These are phyloP conservation scores for Drosophila santomea DNA, from an alignment of 1,140 invertebrate genomes.

Conservation along the genomic window DNA sequence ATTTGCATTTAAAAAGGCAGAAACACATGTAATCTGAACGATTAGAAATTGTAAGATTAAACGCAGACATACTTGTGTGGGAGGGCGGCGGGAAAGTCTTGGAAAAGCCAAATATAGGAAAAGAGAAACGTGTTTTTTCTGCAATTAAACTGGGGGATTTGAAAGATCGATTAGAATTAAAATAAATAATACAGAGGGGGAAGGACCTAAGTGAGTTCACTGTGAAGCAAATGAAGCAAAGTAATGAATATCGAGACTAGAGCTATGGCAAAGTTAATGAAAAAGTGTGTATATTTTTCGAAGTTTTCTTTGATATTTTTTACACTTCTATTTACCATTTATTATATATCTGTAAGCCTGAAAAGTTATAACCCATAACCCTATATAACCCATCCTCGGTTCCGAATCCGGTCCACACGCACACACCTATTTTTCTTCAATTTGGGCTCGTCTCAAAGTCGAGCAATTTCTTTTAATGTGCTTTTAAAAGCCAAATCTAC, in stretches of 20 bases:
- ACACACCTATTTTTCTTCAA: slow-evolving; percentile 56
- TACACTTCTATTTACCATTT: too few species aligned
- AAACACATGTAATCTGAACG: slow-evolving; percentile 80
- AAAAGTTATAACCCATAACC: not conserved
- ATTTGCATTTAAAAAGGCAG: slow-evolving; percentile 80
- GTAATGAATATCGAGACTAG: not conserved
- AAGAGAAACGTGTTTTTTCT: not conserved
- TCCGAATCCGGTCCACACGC: not conserved
- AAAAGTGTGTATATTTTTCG: too few species aligned
- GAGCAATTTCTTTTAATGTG: slow-evolving; percentile 76
- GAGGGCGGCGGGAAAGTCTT: slow-evolving; percentile 5
- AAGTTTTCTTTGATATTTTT: not conserved
- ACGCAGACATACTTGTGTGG: slow-evolving; percentile 4
- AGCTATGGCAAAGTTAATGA: not conserved
- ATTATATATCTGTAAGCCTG: too few species aligned
- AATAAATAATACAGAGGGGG: not conserved
- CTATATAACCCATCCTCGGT: not conserved
- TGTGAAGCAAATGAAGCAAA: not conserved
- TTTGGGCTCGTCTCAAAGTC: slow-evolving; percentile 42
- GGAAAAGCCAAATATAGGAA: slow-evolving; percentile 5
- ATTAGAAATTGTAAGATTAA: slow-evolving; percentile 76
- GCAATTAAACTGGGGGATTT: slow-evolving; percentile 9
- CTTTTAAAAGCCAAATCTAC: slow-evolving; percentile 80
- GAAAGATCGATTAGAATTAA: slow-evolving; percentile 5
- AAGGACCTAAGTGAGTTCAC: not conserved